These are phyloP conservation scores for Chironomus tepperi DNA, from an alignment of 1,140 invertebrate species.

Conservation along the genomic window DNA sequence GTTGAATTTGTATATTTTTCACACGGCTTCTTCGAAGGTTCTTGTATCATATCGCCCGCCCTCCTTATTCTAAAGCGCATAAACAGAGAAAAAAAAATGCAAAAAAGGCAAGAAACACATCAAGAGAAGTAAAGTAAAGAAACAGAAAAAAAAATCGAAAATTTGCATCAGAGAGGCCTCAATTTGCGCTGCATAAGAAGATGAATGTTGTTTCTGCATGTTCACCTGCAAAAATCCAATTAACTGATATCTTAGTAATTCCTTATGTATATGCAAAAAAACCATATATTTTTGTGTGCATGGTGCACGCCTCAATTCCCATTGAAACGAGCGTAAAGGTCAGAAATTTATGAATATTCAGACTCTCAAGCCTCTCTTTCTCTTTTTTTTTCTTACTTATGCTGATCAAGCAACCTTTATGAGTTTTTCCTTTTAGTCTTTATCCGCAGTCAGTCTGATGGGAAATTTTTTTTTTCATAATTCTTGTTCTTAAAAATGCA, in stretches of 20 bases:
- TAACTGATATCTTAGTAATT: conserved; percentile 2
- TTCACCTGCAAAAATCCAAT: conserved; percentile 23
- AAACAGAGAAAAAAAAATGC: background rate
- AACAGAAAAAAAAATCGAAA: background rate
- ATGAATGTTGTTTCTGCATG: conserved; percentile 19
- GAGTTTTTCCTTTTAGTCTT: background rate
- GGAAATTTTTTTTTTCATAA: background rate
- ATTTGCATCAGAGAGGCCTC: conserved; percentile 16
- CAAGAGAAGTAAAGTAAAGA: no score
- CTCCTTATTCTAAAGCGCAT: background rate
- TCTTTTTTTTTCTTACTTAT: background rate
- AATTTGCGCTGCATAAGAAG: conserved; percentile 8
- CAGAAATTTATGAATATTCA: conserved; percentile 21
- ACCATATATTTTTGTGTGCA: conserved; percentile 21
- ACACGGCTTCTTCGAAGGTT: background rate
- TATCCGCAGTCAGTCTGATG: conserved; percentile 1
- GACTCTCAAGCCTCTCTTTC: background rate
- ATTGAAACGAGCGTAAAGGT: conserved; percentile 18
- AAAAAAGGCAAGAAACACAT: background rate
- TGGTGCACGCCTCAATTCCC: conserved; percentile 18
- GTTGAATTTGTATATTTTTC: background rate
- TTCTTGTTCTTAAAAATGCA: background rate
- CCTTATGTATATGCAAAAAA: background rate
- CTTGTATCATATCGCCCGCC: background rate
- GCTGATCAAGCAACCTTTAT: background rate